Percentiles rank a stretch among this genome's conserved stretches.
Evolutionary conservation across 2,113 vertebrate genomes (phyloP).

Genomic region (Procapra przewalskii): DNA sequence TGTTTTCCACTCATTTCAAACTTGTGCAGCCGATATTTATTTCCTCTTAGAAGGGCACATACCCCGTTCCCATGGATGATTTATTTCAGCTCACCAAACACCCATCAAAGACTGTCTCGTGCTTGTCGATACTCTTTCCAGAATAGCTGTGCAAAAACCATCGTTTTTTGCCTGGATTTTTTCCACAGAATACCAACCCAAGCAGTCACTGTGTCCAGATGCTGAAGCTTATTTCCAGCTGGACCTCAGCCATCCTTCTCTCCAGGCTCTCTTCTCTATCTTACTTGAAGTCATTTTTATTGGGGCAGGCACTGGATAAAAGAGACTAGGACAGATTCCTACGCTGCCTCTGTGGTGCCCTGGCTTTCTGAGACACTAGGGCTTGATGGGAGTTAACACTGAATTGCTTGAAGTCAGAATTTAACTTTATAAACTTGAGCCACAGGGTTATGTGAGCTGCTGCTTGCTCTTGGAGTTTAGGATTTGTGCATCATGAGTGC

Average conservation of each 20-base stretch:
- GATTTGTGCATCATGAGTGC: not conserved
- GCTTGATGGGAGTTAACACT: not conserved
- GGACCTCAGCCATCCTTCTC: not conserved
- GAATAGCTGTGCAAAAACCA: not conserved
- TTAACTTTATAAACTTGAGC: not conserved
- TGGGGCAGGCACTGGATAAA: not conserved
- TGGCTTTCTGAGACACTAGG: not conserved
- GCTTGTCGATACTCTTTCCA: not conserved
- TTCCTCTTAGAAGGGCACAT: conserved; percentile 12
- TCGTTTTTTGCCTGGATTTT: not conserved
- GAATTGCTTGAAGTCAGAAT: not conserved
- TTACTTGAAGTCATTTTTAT: not conserved
- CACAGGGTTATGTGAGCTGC: not conserved
- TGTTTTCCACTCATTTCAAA: conserved; percentile 11
- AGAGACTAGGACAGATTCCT: not conserved
- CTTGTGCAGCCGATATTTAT: not conserved
- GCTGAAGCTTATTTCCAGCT: not conserved
- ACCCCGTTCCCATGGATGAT: not conserved
- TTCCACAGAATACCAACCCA: not conserved
- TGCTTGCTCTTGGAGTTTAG: not conserved
- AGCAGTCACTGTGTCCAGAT: not conserved
- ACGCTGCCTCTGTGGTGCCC: not conserved
- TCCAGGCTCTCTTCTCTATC: not conserved
- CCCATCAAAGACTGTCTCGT: not conserved
- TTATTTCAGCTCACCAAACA: not conserved